Percentiles rank a stretch among this genome's conserved stretches.
Conservation (phyloP, 2,797 vertebrate genomes). For the Rhyacichthys aspro region DNA sequence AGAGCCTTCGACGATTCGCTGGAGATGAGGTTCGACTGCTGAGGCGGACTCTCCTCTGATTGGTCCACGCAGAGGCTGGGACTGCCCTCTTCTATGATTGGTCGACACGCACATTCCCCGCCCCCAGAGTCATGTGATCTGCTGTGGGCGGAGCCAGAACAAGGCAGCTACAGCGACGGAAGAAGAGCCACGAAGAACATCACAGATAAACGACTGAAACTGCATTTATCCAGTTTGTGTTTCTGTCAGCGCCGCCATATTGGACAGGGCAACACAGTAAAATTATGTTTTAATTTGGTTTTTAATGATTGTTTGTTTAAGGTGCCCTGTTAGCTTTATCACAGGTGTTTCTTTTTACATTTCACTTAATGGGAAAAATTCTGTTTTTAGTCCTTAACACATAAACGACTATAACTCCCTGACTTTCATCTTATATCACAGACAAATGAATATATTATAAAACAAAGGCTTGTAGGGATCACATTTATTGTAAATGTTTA, state of each 20-base stretch:
- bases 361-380: too few relatives aligned
- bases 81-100: constrained; percentile 9
- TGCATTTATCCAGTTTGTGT: neutral
- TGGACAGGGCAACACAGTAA: neutral
- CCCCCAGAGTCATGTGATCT: constrained; percentile 71
- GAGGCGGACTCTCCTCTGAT: constrained; percentile 54
- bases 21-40: constrained; percentile 99
- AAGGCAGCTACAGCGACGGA: constrained; percentile 94
- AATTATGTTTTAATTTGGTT: too few relatives aligned
- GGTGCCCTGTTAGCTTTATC: too few relatives aligned
- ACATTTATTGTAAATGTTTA: too few relatives aligned
- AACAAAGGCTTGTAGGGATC: too few relatives aligned
- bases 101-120: constrained; percentile 70
- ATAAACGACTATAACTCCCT: too few relatives aligned
- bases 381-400: too few relatives aligned
- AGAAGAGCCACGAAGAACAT: neutral
- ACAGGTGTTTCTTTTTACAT: too few relatives aligned
- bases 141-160: constrained; percentile 71
- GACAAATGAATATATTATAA: too few relatives aligned
- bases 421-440: too few relatives aligned
- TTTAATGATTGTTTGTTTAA: too few relatives aligned
- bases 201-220: neutral
- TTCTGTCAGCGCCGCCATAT: neutral
- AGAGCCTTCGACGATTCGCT: constrained; percentile 95
- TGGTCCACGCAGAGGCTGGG: constrained; percentile 8